Percentiles rank a stretch among this genome's conserved stretches.
Conservation (phyloP, 2,888 invertebrate genomes). For the Platypus cylindrus region DNA sequence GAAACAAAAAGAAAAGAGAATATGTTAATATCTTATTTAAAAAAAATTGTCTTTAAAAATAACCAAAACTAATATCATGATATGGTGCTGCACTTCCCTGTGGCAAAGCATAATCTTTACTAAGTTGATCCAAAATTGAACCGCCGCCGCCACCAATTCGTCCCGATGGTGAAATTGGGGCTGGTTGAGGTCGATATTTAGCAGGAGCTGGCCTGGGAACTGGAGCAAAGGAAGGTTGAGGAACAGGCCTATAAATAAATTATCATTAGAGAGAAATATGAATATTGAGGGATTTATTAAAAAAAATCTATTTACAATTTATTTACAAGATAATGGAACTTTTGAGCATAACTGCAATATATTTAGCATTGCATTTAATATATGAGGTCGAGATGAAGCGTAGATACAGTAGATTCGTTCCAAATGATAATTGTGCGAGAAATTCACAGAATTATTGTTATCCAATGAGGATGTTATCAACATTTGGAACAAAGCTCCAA, state of each 20-base stretch:
- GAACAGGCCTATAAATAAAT: constrained; percentile 21
- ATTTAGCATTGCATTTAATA: too few relatives aligned
- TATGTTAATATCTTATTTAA: neutral
- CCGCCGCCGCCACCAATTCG: constrained; percentile 30
- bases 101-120: constrained; percentile 69
- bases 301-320: too few relatives aligned
- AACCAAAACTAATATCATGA: constrained; percentile 75
- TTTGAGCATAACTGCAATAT: too few relatives aligned
- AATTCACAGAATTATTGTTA: too few relatives aligned
- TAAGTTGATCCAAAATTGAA: constrained; percentile 63
- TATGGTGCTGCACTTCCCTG: constrained; percentile 53
- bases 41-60: constrained; percentile 6
- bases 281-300: too few relatives aligned
- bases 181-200: constrained; percentile 22
- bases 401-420: too few relatives aligned
- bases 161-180: constrained; percentile 17
- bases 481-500: too few relatives aligned
- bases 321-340: too few relatives aligned
- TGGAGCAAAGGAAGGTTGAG: constrained; percentile 16
- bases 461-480: too few relatives aligned
- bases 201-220: constrained; percentile 25
- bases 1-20: constrained; percentile 1
- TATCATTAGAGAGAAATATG: too few relatives aligned
- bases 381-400: too few relatives aligned
- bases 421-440: too few relatives aligned